Evolutionary conservation across 2,113 vertebrate species (phyloP).

Genomic region (Pterocles gutturalis): DNA sequence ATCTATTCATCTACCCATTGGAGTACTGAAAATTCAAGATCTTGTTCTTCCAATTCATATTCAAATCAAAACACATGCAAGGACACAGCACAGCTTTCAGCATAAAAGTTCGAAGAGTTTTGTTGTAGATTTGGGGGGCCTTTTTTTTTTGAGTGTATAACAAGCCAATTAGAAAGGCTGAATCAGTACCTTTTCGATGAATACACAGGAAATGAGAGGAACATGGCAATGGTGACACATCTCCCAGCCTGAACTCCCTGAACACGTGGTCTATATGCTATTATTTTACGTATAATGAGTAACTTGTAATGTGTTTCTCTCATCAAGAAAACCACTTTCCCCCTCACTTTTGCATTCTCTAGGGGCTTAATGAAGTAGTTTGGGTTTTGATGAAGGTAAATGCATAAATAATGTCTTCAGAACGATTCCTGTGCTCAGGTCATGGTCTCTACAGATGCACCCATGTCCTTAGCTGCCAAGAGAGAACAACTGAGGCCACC

Average conservation of each 20-base stretch:
- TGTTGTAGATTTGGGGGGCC: not conserved
- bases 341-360: not conserved
- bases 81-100: not conserved
- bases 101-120: not conserved
- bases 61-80: not conserved
- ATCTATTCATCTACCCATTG: slow-evolving; percentile 20
- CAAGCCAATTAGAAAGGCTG: slow-evolving; percentile 23
- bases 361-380: not conserved
- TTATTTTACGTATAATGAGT: not conserved
- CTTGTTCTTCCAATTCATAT: slow-evolving; percentile 4
- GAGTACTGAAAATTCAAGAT: slow-evolving; percentile 6
- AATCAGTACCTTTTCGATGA: slow-evolving; percentile 53
- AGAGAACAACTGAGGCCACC: not conserved
- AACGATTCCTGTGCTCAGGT: not conserved
- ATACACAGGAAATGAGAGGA: slow-evolving; percentile 56
- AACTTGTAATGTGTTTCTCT: not conserved
- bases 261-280: not conserved
- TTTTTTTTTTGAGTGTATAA: not conserved
- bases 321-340: slow-evolving; percentile 20
- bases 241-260: not conserved
- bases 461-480: not conserved
- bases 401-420: not conserved
- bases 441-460: not conserved
- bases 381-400: not conserved
- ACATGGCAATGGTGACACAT: slow-evolving; percentile 21